phyloP scores from a whole-genome alignment of 2,113 vertebrate species.

The Lamprotornis superbus region DNA sequence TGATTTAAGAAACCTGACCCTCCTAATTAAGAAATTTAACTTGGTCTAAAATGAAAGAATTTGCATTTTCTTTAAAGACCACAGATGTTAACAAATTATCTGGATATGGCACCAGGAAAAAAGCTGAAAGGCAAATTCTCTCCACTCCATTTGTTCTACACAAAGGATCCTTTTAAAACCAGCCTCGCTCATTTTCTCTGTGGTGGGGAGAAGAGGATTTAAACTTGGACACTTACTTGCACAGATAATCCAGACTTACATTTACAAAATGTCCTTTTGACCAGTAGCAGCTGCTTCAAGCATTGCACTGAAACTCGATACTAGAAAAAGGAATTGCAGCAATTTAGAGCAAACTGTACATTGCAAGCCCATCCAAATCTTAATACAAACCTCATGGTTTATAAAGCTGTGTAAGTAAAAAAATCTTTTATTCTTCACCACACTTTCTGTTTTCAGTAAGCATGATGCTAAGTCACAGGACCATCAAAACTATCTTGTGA shows the following conservation, averaged over 20 bases:
- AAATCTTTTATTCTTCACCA: background rate
- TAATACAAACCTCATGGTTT: conserved; percentile 60
- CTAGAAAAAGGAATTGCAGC: conserved; percentile 59
- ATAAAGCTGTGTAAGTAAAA: background rate
- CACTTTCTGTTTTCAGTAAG: conserved; percentile 10
- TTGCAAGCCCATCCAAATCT: conserved; percentile 39
- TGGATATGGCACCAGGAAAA: conserved; percentile 54
- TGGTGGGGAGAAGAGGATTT: conserved; percentile 61
- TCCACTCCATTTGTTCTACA: conserved; percentile 70
- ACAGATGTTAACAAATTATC: conserved; percentile 62
- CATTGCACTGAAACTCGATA: conserved; percentile 64
- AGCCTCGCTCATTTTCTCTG: conserved; percentile 52
- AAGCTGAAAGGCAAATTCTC: conserved; percentile 70
- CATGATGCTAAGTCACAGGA: background rate
- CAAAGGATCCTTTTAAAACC: conserved; percentile 70
- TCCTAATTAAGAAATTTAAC: conserved; percentile 47
- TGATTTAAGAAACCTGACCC: background rate
- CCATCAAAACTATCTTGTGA: background rate
- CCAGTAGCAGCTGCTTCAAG: conserved; percentile 65
- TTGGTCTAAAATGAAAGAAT: conserved; percentile 34
- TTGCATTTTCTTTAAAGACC: conserved; percentile 57
- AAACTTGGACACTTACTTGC: conserved; percentile 61
- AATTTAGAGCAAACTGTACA: conserved; percentile 54
- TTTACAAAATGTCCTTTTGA: conserved; percentile 70
- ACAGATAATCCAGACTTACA: conserved; percentile 72